Evolutionary conservation across 2,888 invertebrate genomes (phyloP).

Genomic region (Dynastes hyllus): DNA sequence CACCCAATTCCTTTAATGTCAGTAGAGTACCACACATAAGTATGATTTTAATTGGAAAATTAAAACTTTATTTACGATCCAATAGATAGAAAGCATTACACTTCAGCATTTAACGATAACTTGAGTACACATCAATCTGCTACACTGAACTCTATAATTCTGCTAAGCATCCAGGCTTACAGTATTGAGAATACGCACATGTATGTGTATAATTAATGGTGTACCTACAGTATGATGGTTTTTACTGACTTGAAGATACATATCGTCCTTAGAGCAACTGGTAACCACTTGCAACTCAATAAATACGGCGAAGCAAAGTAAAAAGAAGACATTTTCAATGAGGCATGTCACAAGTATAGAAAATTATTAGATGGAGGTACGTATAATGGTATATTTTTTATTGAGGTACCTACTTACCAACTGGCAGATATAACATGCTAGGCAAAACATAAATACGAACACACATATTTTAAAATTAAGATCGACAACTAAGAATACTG

Average conservation of each 20-base stretch:
- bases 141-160: not conserved
- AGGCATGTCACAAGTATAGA: not conserved
- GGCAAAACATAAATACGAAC: not conserved
- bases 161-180: not conserved
- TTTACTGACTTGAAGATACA: too few relatives aligned
- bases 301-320: not conserved
- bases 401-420: not conserved
- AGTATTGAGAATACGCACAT: not conserved
- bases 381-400: not conserved
- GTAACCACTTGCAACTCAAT: slow-evolving; percentile 17
- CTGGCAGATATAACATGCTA: not conserved
- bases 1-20: too few relatives aligned
- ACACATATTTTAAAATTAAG: too few relatives aligned
- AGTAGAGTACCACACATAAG: too few relatives aligned
- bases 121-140: too few relatives aligned
- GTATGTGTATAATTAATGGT: slow-evolving; percentile 15
- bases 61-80: too few relatives aligned
- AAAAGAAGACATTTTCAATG: slow-evolving; percentile 22
- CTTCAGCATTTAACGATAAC: too few relatives aligned
- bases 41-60: too few relatives aligned
- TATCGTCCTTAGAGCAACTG: too few relatives aligned
- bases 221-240: too few relatives aligned
- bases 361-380: not conserved
- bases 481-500: too few relatives aligned
- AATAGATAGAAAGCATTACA: too few relatives aligned